phyloP scores from a whole-genome alignment of 1,140 invertebrate species.

The Hyphantria cunea region DNA sequence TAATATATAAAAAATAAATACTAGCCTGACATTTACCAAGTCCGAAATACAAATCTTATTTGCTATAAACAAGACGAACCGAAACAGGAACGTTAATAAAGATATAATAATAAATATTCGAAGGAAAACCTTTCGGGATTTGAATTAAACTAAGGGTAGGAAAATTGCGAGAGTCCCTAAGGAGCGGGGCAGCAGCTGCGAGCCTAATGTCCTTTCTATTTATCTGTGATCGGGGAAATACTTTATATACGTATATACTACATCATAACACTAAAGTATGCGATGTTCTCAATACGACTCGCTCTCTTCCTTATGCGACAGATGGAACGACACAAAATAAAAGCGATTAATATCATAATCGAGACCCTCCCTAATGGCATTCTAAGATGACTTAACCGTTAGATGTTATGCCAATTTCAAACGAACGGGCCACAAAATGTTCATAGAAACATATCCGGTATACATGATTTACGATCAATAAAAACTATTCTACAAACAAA shows the following conservation, averaged over 20 bases:
- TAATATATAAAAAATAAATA: slow-evolving; percentile 31
- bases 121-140: slow-evolving; percentile 71
- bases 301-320: slow-evolving; percentile 12
- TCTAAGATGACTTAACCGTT: background rate
- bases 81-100: slow-evolving; percentile 73
- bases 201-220: slow-evolving; percentile 75
- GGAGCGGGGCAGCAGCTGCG: slow-evolving; percentile 72
- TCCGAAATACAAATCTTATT: slow-evolving; percentile 54
- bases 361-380: slow-evolving; percentile 6
- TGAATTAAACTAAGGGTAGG: slow-evolving; percentile 76
- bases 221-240: slow-evolving; percentile 69
- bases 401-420: slow-evolving; percentile 36
- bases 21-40: slow-evolving; percentile 34
- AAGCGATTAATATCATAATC: slow-evolving; percentile 38
- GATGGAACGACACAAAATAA: slow-evolving; percentile 32
- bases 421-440: slow-evolving; percentile 31
- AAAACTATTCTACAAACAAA: slow-evolving; percentile 59
- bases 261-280: slow-evolving; percentile 48
- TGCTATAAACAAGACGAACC: slow-evolving; percentile 62
- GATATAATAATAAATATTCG: slow-evolving; percentile 80
- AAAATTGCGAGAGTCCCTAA: slow-evolving; percentile 75
- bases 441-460: slow-evolving; percentile 36
- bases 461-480: slow-evolving; percentile 54
- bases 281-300: slow-evolving; percentile 22
- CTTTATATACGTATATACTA: slow-evolving; percentile 53